Conservation (phyloP, 2,888 invertebrate species). For the Ptilodon capucinus region DNA sequence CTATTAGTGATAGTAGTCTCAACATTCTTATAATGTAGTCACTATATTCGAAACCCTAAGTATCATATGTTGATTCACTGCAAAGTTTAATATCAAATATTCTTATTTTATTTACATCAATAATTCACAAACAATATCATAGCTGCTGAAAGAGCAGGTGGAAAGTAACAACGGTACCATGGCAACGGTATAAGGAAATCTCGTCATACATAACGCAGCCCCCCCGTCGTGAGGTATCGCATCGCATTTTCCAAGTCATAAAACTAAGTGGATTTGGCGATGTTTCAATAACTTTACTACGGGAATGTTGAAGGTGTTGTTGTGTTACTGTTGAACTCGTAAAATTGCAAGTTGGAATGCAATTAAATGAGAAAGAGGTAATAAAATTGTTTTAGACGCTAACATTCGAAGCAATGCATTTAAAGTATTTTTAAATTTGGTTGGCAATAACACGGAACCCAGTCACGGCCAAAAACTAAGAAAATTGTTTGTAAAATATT, state of each 20-base stretch:
- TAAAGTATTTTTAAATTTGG: too few relatives aligned
- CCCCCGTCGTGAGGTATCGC: constrained; percentile 38
- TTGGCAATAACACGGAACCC: too few relatives aligned
- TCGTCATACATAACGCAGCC: constrained; percentile 31
- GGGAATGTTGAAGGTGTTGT: constrained; percentile 36
- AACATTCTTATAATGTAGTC: too few relatives aligned
- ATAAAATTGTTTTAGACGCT: background rate
- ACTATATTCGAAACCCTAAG: too few relatives aligned
- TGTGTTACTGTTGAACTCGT: constrained; percentile 16
- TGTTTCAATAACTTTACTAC: constrained; percentile 68
- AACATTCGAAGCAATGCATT: too few relatives aligned
- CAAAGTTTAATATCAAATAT: too few relatives aligned
- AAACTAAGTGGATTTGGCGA: constrained; percentile 76
- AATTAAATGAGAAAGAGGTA: background rate
- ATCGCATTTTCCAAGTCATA: constrained; percentile 74
- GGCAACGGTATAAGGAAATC: constrained; percentile 36
- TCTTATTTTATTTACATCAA: too few relatives aligned
- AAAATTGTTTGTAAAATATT: too few relatives aligned
- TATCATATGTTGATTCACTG: too few relatives aligned
- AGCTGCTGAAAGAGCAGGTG: background rate
- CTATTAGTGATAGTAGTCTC: too few relatives aligned
- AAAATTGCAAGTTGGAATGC: background rate
- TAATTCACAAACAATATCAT: background rate
- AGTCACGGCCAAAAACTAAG: too few relatives aligned
- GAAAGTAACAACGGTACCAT: constrained; percentile 20